These are phyloP conservation scores for Istiophorus platypterus DNA, from an alignment of 2,113 vertebrate species.

Conservation along the genomic window DNA sequence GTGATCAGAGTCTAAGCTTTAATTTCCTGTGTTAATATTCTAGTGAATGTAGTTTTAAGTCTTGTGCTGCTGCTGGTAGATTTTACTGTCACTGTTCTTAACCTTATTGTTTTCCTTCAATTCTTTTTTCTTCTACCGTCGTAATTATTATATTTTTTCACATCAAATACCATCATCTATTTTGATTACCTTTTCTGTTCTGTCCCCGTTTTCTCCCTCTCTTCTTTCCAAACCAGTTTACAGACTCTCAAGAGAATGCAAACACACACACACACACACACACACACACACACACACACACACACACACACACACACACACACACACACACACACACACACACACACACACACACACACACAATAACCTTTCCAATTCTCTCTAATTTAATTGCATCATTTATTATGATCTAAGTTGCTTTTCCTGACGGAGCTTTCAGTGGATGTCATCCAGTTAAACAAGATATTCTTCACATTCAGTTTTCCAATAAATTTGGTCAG, in stretches of 20 bases:
- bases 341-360: conserved; percentile 17
- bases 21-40: conserved; percentile 41
- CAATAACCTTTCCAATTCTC: conserved; percentile 31
- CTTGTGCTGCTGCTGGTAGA: neutral
- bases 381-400: conserved; percentile 38
- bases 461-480: conserved; percentile 3
- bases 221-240: conserved; percentile 34
- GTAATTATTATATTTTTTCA: conserved; percentile 1
- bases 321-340: too few species aligned
- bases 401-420: conserved; percentile 31
- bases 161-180: conserved; percentile 16
- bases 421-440: conserved; percentile 4
- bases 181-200: conserved; percentile 12
- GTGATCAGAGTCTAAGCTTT: conserved; percentile 10
- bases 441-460: conserved; percentile 12
- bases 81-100: neutral
- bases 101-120: neutral
- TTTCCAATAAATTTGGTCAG: conserved; percentile 9
- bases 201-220: conserved; percentile 13
- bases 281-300: too few species aligned
- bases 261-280: conserved; percentile 14
- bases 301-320: too few species aligned
- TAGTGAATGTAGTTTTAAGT: neutral
- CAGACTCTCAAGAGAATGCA: conserved; percentile 23
- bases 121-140: neutral